Evolutionary conservation across 2,113 vertebrate species (phyloP).

Genomic region (Menura novaehollandiae): DNA sequence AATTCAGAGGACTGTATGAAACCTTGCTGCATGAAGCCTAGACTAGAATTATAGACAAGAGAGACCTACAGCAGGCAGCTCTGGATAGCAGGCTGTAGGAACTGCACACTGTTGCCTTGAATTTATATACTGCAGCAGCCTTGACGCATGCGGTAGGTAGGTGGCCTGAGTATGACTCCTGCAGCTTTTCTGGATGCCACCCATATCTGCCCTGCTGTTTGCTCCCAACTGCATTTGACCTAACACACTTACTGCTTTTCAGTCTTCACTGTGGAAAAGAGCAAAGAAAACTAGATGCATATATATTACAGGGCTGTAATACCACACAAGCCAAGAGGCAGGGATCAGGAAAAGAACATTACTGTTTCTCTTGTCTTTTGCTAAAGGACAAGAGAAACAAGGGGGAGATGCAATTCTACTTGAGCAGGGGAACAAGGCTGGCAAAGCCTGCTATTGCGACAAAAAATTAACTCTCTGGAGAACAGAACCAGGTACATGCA

Average conservation of each 20-base stretch:
- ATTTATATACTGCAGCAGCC: conserved; percentile 1
- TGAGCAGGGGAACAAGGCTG: not conserved
- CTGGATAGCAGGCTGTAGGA: not conserved
- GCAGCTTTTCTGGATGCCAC: not conserved
- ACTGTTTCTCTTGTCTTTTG: not conserved
- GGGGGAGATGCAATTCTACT: not conserved
- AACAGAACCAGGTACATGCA: not conserved
- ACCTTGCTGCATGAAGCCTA: not conserved
- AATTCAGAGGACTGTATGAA: not conserved
- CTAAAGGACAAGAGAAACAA: not conserved
- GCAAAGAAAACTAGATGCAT: not conserved
- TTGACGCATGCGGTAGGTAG: not conserved
- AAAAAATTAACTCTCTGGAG: not conserved
- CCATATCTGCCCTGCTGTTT: not conserved
- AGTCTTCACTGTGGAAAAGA: not conserved
- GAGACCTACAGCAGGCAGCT: not conserved
- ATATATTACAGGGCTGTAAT: not conserved
- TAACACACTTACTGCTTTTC: not conserved
- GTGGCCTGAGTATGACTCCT: not conserved
- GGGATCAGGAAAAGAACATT: not conserved
- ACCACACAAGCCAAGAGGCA: not conserved
- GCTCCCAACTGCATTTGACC: not conserved
- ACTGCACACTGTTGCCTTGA: not conserved
- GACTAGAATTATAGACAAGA: not conserved
- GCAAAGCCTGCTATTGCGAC: not conserved